phyloP scores from a whole-genome alignment of 2,888 invertebrate species.

The Alloscopus bannaensis region DNA sequence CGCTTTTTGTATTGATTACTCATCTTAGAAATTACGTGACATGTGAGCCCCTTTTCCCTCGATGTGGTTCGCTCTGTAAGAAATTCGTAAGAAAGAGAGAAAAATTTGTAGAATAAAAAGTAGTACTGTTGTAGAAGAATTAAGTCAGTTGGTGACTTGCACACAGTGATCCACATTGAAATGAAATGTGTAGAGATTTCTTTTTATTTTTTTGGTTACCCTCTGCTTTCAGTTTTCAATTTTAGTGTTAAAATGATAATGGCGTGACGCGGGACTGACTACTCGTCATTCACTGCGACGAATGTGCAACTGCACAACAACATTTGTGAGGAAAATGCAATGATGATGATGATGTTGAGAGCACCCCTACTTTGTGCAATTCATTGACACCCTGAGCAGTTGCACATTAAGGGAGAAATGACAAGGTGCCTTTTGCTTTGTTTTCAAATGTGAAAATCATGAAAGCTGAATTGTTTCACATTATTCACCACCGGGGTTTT shows the following conservation, averaged over 20 bases:
- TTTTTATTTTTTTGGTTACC: conserved; percentile 29
- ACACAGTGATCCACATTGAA: background rate
- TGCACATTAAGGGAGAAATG: background rate
- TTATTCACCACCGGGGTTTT: too few species aligned
- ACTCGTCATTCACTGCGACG: too few species aligned
- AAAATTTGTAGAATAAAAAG: background rate
- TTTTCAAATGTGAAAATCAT: conserved; percentile 4
- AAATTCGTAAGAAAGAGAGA: background rate
- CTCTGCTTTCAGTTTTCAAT: conserved; percentile 48
- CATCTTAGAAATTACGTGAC: conserved; percentile 31
- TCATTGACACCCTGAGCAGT: conserved; percentile 22
- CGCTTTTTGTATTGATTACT: conserved; percentile 36
- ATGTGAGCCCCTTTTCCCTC: conserved; percentile 15
- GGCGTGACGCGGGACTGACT: background rate
- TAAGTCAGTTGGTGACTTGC: conserved; percentile 23
- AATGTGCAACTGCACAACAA: background rate
- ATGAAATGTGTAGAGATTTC: background rate
- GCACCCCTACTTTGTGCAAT: background rate
- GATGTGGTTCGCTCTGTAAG: background rate
- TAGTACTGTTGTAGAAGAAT: background rate
- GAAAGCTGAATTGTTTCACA: too few species aligned
- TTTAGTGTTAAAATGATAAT: background rate
- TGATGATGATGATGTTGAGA: background rate
- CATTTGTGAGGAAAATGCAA: background rate
- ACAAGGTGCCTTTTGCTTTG: background rate